These are phyloP conservation scores for Allobates femoralis DNA, from an alignment of 2,797 vertebrate species.

Conservation along the genomic window DNA sequence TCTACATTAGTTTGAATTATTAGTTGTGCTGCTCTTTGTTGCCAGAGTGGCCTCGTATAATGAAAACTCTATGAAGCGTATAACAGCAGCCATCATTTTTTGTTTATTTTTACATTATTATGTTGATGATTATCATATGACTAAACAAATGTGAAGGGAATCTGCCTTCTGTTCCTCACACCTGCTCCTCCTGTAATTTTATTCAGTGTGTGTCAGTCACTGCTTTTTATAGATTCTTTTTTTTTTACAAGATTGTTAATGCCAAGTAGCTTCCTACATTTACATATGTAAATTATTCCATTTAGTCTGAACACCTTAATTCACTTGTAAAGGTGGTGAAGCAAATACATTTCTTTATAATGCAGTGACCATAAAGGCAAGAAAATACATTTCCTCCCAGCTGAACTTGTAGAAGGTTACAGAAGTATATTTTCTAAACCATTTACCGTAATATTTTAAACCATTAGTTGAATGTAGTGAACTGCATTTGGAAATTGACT, in stretches of 20 bases:
- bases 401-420: not conserved
- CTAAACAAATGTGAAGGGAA: conserved; percentile 49
- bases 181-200: conserved; percentile 52
- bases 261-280: conserved; percentile 41
- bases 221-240: conserved; percentile 51
- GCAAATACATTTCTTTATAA: not conserved
- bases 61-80: conserved; percentile 2
- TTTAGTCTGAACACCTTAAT: conserved; percentile 17
- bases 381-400: not conserved
- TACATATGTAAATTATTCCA: conserved; percentile 46
- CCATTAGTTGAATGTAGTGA: not conserved
- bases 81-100: not conserved
- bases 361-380: not conserved
- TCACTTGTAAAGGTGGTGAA: not conserved
- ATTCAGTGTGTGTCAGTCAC: conserved; percentile 55
- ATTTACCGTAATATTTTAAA: not conserved
- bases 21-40: not conserved
- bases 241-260: conserved; percentile 37
- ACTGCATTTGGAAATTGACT: not conserved
- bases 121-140: conserved; percentile 36
- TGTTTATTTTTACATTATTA: conserved; percentile 52
- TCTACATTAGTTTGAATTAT: not conserved
- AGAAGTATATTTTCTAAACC: not conserved
- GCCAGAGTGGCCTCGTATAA: not conserved
- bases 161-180: conserved; percentile 58